Evolutionary conservation across 2,797 vertebrate species (phyloP).

Genomic region (Diglossa cyanea): DNA sequence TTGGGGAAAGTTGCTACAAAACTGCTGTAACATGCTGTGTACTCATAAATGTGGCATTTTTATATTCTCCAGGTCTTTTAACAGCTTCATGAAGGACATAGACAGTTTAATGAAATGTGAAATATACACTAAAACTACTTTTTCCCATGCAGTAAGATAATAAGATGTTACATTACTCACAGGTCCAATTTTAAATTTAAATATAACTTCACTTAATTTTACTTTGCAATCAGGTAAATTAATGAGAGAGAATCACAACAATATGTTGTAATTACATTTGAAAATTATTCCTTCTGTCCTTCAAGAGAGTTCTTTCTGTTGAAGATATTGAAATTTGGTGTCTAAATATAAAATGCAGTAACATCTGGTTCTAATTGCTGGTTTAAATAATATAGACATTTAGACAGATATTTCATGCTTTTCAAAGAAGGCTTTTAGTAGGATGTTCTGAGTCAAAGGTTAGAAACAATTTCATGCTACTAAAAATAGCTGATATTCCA

Average conservation of each 20-base stretch:
- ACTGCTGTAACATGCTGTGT: background rate
- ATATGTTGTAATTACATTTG: slow-evolving; percentile 80
- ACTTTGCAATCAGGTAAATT: slow-evolving; percentile 82
- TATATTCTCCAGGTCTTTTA: background rate
- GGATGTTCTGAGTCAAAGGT: slow-evolving; percentile 76
- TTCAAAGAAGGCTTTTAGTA: slow-evolving; percentile 74
- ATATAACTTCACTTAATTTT: slow-evolving; percentile 80
- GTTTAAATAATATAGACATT: slow-evolving; percentile 75
- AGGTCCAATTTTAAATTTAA: slow-evolving; percentile 77
- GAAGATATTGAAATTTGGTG: slow-evolving; percentile 72
- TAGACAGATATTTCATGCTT: slow-evolving; percentile 70
- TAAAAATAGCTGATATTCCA: slow-evolving; percentile 74
- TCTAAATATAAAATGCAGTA: slow-evolving; percentile 79
- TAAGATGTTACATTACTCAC: slow-evolving; percentile 71
- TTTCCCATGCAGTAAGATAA: slow-evolving; percentile 31
- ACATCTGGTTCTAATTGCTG: slow-evolving; percentile 79
- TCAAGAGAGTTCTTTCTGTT: slow-evolving; percentile 73
- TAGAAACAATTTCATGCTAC: slow-evolving; percentile 66
- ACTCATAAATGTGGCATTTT: background rate
- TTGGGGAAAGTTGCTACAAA: background rate
- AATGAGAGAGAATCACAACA: slow-evolving; percentile 78
- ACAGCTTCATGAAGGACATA: background rate
- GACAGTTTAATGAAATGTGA: slow-evolving; percentile 33
- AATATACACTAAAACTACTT: slow-evolving; percentile 38
- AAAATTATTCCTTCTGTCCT: slow-evolving; percentile 80